Conservation (phyloP, 2,888 invertebrate species). For the Spilarctia lutea region DNA sequence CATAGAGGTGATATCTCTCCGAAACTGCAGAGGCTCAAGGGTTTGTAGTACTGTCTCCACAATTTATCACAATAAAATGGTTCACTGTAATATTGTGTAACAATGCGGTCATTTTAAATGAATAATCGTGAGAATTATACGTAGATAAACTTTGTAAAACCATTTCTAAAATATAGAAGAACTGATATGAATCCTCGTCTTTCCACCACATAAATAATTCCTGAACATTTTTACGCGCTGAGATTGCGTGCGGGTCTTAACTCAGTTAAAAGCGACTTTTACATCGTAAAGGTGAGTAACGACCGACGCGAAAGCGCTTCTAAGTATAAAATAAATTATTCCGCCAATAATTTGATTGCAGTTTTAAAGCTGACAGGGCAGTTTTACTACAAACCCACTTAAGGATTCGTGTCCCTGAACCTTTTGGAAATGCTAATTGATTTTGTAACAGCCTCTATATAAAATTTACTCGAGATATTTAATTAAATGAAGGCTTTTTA, state of each 20-base stretch:
- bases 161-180: conserved; percentile 39
- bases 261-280: conserved; percentile 78
- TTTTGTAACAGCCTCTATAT: conserved; percentile 32
- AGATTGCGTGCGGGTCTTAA: conserved; percentile 77
- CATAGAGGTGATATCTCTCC: too few relatives aligned
- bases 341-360: conserved; percentile 64
- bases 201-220: conserved; percentile 70
- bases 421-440: conserved; percentile 49
- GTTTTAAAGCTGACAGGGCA: conserved; percentile 56
- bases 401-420: conserved; percentile 34
- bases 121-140: conserved; percentile 27
- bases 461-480: conserved; percentile 21
- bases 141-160: conserved; percentile 38
- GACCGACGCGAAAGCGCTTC: conserved; percentile 55
- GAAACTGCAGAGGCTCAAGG: too few relatives aligned
- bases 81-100: conserved; percentile 42
- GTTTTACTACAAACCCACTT: conserved; percentile 44
- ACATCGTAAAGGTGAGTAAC: conserved; percentile 79
- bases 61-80: conserved; percentile 35
- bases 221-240: conserved; percentile 64
- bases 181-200: conserved; percentile 59
- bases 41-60: conserved; percentile 18
- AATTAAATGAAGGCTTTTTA: conserved; percentile 18
- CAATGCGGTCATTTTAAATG: conserved; percentile 33
- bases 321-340: conserved; percentile 71